Evolutionary conservation across 2,113 vertebrate species (phyloP).

Genomic region (Rhabdomys dilectus): DNA sequence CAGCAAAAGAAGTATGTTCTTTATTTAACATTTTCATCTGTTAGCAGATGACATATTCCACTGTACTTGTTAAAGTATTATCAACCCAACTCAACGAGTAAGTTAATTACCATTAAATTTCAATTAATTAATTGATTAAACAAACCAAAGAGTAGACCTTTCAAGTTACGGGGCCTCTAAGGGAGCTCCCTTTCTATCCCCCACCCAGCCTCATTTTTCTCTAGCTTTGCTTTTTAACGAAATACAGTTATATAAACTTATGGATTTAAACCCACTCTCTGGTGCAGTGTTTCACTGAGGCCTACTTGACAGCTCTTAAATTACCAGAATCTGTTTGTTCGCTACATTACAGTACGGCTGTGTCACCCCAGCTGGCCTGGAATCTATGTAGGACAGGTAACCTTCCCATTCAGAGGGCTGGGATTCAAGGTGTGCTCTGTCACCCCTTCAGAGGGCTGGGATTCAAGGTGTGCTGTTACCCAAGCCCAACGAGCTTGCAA

Average conservation of each 20-base stretch:
- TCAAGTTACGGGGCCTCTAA: background rate
- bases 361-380: background rate
- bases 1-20: constrained; percentile 20
- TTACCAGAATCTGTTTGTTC: background rate
- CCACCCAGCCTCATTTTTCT: background rate
- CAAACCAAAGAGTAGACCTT: background rate
- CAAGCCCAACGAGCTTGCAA: too few species aligned
- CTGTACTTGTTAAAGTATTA: constrained; percentile 10
- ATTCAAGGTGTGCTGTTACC: background rate
- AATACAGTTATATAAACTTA: background rate
- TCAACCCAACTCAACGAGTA: background rate
- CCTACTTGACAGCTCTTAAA: background rate
- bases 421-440: background rate
- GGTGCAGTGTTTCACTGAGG: background rate
- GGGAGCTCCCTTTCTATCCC: background rate
- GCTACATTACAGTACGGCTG: background rate
- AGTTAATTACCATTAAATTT: background rate
- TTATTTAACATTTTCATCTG: background rate
- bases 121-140: constrained; percentile 4
- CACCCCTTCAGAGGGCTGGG: background rate
- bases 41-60: background rate
- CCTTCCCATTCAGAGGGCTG: too few species aligned
- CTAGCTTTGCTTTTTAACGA: background rate
- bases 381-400: background rate
- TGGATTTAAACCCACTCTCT: background rate